These are phyloP conservation scores for Paedocypris micromegethes DNA, from an alignment of 2,797 vertebrate species.

Conservation along the genomic window DNA sequence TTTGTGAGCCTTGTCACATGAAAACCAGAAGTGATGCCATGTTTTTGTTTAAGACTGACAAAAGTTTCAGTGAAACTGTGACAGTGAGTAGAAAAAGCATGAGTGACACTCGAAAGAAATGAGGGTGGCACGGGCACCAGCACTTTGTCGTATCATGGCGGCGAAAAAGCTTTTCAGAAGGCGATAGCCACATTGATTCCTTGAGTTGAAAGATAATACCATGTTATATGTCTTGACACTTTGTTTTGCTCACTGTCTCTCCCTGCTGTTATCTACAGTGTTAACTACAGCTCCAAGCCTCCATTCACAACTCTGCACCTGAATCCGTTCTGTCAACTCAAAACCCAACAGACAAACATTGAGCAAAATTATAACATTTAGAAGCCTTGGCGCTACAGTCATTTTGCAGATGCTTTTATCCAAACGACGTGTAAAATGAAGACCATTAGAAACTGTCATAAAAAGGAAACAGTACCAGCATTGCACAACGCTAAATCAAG, in stretches of 20 bases:
- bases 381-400: too few relatives aligned
- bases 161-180: conserved; percentile 5
- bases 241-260: conserved; percentile 18
- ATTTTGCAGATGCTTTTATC: too few relatives aligned
- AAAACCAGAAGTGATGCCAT: conserved; percentile 59
- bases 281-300: too few relatives aligned
- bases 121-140: conserved; percentile 41
- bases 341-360: too few relatives aligned
- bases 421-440: too few relatives aligned
- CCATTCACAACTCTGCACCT: too few relatives aligned
- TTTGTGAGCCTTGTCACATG: conserved; percentile 56
- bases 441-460: too few relatives aligned
- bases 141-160: conserved; percentile 9
- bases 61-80: conserved; percentile 56
- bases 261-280: not conserved
- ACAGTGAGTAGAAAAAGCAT: conserved; percentile 54
- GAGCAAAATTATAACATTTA: too few relatives aligned
- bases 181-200: conserved; percentile 18
- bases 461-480: too few relatives aligned
- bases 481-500: too few relatives aligned
- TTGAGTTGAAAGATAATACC: conserved; percentile 22
- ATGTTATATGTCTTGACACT: conserved; percentile 16
- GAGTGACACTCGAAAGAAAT: conserved; percentile 62
- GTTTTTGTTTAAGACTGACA: conserved; percentile 64
- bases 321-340: too few relatives aligned